Base-by-base conservation (phyloP, 2,888 invertebrate genomes). In the Pammene fasciana region DNA sequence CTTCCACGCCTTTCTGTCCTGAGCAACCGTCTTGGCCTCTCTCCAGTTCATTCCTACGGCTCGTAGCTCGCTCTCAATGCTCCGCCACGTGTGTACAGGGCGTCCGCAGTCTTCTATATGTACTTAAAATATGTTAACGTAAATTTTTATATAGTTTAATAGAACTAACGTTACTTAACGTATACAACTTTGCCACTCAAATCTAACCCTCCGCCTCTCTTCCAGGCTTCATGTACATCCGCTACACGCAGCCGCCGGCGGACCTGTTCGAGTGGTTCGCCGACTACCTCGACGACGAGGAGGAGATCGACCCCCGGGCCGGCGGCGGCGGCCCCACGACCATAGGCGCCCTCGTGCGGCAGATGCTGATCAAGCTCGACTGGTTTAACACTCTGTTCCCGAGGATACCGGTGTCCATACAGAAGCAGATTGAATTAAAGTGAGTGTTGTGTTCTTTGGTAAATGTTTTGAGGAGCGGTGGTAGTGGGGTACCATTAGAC, bases 341-440 rank as follows among this genome's bases (percentile, higher is more conserved):
- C 26, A 96, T 99, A 68, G 99, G 99, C 0, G 97, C 97, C 76
- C 96, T 99, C 93, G 94, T 97, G 14, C 95, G 98, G 52, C 98
- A 98, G 85, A 98, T 98, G 94, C 94, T 99, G 65, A 96, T 97
- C 70, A 99, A 99, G 85, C 93, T 99, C 70, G 99, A 99, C 86
- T 99, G 99, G 99, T 99, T 99, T 91, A 97, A 98, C 52, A 99
- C 99, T 0, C 93, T 99, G 16, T 99, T 99, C 86, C 99, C 99
- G 0, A 94, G 99, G 75, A 99, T 99, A 86, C 99, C 99, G 0
- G 99, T 99, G 71, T 99, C 99, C 34, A 99, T 99, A 79, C 96
- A 97, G 90, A 98, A 98, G 86, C 96, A 96, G 86, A 95, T 98
- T 75, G 98, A 98, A 81, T 95, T 95, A 78, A 96, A 95, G 89